Evolutionary conservation across 1,140 invertebrate species (phyloP), one percentile per base, ranked within the genome.

Genomic region (Drosophila suzukii): DNA sequence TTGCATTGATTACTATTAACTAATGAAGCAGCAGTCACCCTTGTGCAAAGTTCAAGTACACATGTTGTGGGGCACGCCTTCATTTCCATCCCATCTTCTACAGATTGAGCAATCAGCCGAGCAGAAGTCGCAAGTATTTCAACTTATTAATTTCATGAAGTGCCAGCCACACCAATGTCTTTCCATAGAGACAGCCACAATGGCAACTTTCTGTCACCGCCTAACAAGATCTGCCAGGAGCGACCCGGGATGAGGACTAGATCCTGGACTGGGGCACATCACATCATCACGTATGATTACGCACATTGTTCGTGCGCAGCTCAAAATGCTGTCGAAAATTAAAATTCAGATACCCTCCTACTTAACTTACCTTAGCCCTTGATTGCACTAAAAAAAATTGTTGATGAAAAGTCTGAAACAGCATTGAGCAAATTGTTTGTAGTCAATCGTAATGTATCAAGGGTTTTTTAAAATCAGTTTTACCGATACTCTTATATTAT

Each of bases 91-190:
- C 43, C 56, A 41, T 17, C 20, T 7, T 46, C 43, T 11, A 10
- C 32, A 36, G 24, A 32, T 36, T 71, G 56, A 62, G 34, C 51
- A 70, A 67, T 47, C 67, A 70, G 66, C 53, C 44, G 13, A 49
- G 51, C 67, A 71, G 44, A 57, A 67, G 50, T 65, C 80, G 85
- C 66, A 75, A 85, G 78, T 86, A 78, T 83, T 86, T 91, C 81
- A 90, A 83, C 82, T 91, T 91, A 91, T 88, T 91, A 91, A 91
- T 91, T 91, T 91, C 67, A 91, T 91, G 79, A 91, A 91, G 90
- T 90, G 80, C 79, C 79, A 46, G 41, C 73, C 83, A 86, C 83
- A 88, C 88, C 82, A 82, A 86, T 86, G 83, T 88, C 83, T 86
- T 86, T 72, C 75, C 78, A 88, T 74, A 54, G 75, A 82, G 60